Base-by-base conservation (phyloP, 2,888 invertebrate species). In the Drosophila flavopinicola region DNA sequence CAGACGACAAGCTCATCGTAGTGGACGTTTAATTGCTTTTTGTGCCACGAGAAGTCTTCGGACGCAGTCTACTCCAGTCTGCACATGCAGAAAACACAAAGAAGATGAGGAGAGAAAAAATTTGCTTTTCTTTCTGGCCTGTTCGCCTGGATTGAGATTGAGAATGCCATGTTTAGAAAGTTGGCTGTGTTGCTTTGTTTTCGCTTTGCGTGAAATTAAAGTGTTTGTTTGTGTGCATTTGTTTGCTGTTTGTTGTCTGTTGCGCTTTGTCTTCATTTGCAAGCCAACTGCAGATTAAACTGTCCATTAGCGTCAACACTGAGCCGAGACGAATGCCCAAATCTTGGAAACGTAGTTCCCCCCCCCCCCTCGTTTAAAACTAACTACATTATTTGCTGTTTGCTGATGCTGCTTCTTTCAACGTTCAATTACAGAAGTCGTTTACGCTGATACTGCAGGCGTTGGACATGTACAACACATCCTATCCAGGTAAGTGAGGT, bases 361-460 rank as follows among this genome's bases (percentile, higher is more conserved):
- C n/a, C 20, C 6, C 3, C 17, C 11, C 0, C n/a, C 17, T 5
- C 17, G 17, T 20, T 27, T 29, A 20, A 2, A 20, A 9, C 11
- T 11, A 30, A 27, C 29, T 9, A 30, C 29, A 17, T 20, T 17
- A n/a, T 42, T 9, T 20, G 44, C 44, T 30, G 20, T 20, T 20
- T 20, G 20, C 11, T 20, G 13, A 3, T 41, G 9, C 13, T 6
- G 27, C 29, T 35, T 64, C 45, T 54, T 61, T 53, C 59, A 61
- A 60, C 52, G 70, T 86, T 79, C 76, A 88, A 90, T 94, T 94
- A 80, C 95, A 96, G 97, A 95, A 97, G 92, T 96, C 97, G 84
- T 97, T 97, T 93, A 97, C 97, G 84, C 93, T 98, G 89, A 97
- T 97, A 87, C 94, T 98, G 87, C 97, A 97, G 92, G 97, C 97